Conservation (phyloP, 2,888 invertebrate genomes). For the Dugesia japonica region DNA sequence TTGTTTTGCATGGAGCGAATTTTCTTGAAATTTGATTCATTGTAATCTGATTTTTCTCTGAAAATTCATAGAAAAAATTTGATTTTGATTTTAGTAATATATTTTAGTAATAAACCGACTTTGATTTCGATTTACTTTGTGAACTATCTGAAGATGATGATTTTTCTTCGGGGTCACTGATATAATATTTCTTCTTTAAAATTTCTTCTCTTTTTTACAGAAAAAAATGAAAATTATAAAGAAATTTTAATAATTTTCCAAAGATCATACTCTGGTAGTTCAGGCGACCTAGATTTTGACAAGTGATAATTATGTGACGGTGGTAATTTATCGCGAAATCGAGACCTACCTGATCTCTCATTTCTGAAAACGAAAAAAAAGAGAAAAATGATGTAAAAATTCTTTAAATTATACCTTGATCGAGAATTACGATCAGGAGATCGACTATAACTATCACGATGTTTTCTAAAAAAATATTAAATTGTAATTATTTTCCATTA, state of each 20-base stretch:
- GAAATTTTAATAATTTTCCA: neutral
- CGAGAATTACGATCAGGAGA: conserved; percentile 1
- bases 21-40: neutral
- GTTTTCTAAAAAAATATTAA: neutral
- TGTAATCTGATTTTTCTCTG: neutral
- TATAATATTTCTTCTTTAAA: conserved; percentile 14
- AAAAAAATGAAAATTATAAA: neutral
- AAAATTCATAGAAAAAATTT: neutral
- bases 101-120: neutral
- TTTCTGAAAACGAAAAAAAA: neutral
- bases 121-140: neutral
- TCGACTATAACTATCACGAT: neutral
- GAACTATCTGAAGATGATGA: neutral
- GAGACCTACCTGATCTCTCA: neutral
- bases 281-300: neutral
- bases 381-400: neutral
- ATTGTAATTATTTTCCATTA: too few species aligned
- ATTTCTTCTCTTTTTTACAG: neutral
- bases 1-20: neutral
- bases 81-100: neutral
- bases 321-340: neutral
- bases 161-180: neutral
- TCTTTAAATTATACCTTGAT: neutral
- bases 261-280: neutral
- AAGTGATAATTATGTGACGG: neutral